Base-by-base conservation (phyloP, 1,140 invertebrate genomes). In the Cydia splendana region DNA sequence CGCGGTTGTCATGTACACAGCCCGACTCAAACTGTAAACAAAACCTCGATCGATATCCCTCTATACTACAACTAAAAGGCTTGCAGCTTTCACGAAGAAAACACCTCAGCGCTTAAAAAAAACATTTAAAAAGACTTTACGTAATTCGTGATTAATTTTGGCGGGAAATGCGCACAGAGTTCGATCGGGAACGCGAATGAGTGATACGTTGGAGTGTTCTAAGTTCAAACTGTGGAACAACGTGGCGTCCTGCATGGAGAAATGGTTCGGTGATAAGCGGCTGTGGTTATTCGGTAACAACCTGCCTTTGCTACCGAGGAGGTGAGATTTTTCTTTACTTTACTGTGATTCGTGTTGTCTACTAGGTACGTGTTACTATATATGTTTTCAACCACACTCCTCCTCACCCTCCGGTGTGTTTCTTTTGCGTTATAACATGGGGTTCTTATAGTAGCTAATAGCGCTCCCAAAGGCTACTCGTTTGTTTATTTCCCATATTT, bases 241-340 rank as follows among this genome's bases (percentile, higher is more conserved):
- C 88, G 89, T 93, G 90, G 87, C 90, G 80, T 89, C 91, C 91
- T 95, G 95, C 93, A 97, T 97, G 96, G 96, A 97, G 95, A 97
- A 96, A 97, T 97, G 96, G 96, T 95, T 97, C 87, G 96, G 95
- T 94, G 96, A 97, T 94, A 96, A 96, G 91, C 96, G 96, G 94
- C 94, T 97, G 87, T 97, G 96, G 96, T 95, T 97, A 90, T 96
- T 97, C 90, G 97, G 97, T 88, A 97, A 96, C 94, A 96, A 97
- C 90, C 94, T 97, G 89, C 96, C 96, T 81, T 94, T 97, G 83
- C 90, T 97, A 82, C 96, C 96, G 77, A 95, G 96, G 92, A 96
- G 96, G 96, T 97, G 93, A 93, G 77, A 48, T 65, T 67, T 77
- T 12, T 75, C 12, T 18, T 76, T 76, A 77, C 7, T 15, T 24